Percentiles rank a stretch among this genome's conserved stretches.
phyloP scores from a whole-genome alignment of 1,140 invertebrate species.

The Condylostylus longicornis region DNA sequence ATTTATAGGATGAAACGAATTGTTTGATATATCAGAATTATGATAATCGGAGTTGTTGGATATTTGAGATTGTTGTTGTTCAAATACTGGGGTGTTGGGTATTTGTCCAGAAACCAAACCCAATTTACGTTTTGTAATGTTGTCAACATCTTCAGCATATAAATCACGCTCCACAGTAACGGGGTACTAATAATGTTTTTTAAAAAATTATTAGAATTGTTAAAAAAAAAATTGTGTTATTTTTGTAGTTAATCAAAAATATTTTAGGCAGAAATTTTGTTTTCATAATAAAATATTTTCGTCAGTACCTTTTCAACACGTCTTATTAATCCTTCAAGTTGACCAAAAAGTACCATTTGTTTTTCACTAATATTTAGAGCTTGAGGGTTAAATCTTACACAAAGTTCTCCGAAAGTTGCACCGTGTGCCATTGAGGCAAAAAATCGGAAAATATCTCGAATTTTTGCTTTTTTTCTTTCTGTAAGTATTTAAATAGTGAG shows the following conservation, averaged over 20 bases:
- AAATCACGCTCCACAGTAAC: constrained; percentile 5
- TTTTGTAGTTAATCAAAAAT: not conserved
- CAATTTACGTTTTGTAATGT: not conserved
- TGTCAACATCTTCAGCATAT: constrained; percentile 2
- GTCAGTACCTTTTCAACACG: constrained; percentile 42
- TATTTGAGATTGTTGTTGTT: no score
- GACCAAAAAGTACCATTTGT: constrained; percentile 71
- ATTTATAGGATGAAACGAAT: no score
- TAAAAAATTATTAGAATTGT: not conserved
- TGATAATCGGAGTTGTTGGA: no score
- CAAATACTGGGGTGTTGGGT: not conserved
- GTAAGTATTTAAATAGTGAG: not conserved
- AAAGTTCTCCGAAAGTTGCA: constrained; percentile 68
- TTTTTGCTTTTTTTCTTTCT: constrained; percentile 32
- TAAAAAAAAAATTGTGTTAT: constrained; percentile 4
- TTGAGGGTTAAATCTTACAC: constrained; percentile 59
- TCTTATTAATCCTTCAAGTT: constrained; percentile 67
- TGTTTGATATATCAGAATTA: no score
- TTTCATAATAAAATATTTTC: no score
- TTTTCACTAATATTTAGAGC: constrained; percentile 59
- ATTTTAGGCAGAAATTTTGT: no score
- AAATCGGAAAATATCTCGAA: constrained; percentile 62
- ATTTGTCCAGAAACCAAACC: not conserved
- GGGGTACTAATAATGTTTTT: constrained; percentile 6
- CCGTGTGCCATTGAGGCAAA: constrained; percentile 71